These are phyloP conservation scores for Miniopterus natalensis DNA, from an alignment of 2,113 vertebrate species.

Conservation along the genomic window DNA sequence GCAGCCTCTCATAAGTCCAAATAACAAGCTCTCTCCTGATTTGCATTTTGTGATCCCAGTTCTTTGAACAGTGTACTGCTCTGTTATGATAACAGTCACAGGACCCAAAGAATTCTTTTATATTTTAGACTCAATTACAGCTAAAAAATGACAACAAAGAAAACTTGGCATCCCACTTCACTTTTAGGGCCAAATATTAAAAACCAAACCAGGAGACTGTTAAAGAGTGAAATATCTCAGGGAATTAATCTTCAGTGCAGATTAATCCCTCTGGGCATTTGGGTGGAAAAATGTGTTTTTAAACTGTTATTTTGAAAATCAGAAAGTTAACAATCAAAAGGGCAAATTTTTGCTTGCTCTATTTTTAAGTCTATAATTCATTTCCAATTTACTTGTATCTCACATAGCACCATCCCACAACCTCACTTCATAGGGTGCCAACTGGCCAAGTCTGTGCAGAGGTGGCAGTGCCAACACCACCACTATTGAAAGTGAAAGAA, in stretches of 20 bases:
- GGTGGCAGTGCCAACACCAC: background rate
- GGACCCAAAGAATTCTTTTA: conserved; percentile 36
- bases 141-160: conserved; percentile 59
- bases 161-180: conserved; percentile 55
- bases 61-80: conserved; percentile 35
- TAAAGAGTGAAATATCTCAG: conserved; percentile 58
- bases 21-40: background rate
- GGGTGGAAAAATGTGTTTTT: conserved; percentile 57
- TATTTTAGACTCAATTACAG: conserved; percentile 58
- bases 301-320: conserved; percentile 65
- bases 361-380: conserved; percentile 49
- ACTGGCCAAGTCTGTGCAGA: background rate
- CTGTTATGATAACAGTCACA: background rate
- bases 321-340: conserved; percentile 61
- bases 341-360: conserved; percentile 25
- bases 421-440: background rate
- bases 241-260: conserved; percentile 66
- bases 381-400: conserved; percentile 19
- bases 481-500: background rate
- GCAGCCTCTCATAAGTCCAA: background rate
- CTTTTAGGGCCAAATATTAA: conserved; percentile 73
- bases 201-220: conserved; percentile 61
- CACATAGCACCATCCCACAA: background rate
- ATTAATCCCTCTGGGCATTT: conserved; percentile 57
- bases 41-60: conserved; percentile 18